Evolutionary conservation across 2,797 vertebrate genomes (phyloP).

Genomic region (Holocentrus rufus): DNA sequence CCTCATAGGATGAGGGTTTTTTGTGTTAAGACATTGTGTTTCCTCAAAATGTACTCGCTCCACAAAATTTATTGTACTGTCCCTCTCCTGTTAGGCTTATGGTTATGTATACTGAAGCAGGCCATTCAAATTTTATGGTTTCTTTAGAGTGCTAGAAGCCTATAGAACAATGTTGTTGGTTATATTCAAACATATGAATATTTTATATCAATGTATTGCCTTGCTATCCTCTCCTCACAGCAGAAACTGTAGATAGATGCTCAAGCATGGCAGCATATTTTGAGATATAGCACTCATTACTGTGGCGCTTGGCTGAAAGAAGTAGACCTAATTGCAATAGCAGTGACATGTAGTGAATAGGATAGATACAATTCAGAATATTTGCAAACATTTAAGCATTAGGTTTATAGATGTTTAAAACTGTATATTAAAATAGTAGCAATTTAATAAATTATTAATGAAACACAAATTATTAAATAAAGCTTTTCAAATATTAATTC

Average conservation of each 20-base stretch:
- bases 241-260: slow-evolving; percentile 57
- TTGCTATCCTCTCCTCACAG: slow-evolving; percentile 39
- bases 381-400: slow-evolving; percentile 46
- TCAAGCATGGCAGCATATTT: slow-evolving; percentile 51
- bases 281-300: slow-evolving; percentile 69
- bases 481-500: slow-evolving; percentile 56
- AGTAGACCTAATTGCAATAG: slow-evolving; percentile 41
- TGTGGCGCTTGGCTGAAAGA: slow-evolving; percentile 46
- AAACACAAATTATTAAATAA: slow-evolving; percentile 52
- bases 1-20: slow-evolving; percentile 71
- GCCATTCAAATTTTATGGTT: slow-evolving; percentile 44
- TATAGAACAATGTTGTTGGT: slow-evolving; percentile 40
- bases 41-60: slow-evolving; percentile 51
- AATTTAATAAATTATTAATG: slow-evolving; percentile 64
- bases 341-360: slow-evolving; percentile 37
- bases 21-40: slow-evolving; percentile 61
- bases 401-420: slow-evolving; percentile 35
- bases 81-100: slow-evolving; percentile 52
- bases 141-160: slow-evolving; percentile 51
- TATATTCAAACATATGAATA: slow-evolving; percentile 65
- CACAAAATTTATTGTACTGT: slow-evolving; percentile 40
- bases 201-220: slow-evolving; percentile 59
- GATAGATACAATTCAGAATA: slow-evolving; percentile 41
- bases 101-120: slow-evolving; percentile 40
- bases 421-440: slow-evolving; percentile 45